A percentile compares a stretch with the other conserved stretches of the same genome.
phyloP scores from a whole-genome alignment of 2,797 vertebrate genomes.

The Intellagama lesueurii region DNA sequence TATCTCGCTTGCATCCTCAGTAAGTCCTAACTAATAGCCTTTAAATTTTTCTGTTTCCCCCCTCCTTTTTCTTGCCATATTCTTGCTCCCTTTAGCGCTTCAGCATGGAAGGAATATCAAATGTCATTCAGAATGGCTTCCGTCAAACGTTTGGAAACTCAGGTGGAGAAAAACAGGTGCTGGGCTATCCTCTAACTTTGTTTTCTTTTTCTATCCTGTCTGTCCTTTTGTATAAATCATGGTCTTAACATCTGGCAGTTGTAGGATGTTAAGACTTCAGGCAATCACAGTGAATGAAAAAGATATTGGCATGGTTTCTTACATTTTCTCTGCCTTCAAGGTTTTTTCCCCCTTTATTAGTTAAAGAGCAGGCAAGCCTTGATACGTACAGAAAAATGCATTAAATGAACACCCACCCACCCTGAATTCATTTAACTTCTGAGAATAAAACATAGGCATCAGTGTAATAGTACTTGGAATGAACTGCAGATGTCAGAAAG shows the following conservation, averaged over 20 bases:
- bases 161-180: constrained; percentile 98
- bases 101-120: constrained; percentile 98
- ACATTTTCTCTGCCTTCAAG: constrained; percentile 20
- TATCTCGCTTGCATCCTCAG: constrained; percentile 43
- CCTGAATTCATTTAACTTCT: constrained; percentile 1
- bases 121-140: constrained; percentile 97
- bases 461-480: constrained; percentile 31
- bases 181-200: constrained; percentile 76
- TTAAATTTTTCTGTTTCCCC: constrained; percentile 79
- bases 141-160: constrained; percentile 95
- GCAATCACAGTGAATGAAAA: constrained; percentile 6
- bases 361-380: constrained; percentile 4
- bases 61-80: constrained; percentile 67
- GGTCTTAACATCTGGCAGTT: constrained; percentile 52
- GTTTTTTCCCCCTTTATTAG: constrained; percentile 31
- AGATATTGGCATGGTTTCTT: not conserved
- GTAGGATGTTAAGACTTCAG: constrained; percentile 45
- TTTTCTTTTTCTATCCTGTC: constrained; percentile 69
- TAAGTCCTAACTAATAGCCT: constrained; percentile 75
- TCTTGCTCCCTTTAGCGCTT: constrained; percentile 87
- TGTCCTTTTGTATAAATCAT: constrained; percentile 58
- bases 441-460: constrained; percentile 33
- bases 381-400: constrained; percentile 4
- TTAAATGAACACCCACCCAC: constrained; percentile 18
- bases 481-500: constrained; percentile 22